A percentile compares a stretch with the other conserved stretches of the same genome.
Conservation (phyloP, 1,140 invertebrate genomes). For the Bactericera cockerelli region DNA sequence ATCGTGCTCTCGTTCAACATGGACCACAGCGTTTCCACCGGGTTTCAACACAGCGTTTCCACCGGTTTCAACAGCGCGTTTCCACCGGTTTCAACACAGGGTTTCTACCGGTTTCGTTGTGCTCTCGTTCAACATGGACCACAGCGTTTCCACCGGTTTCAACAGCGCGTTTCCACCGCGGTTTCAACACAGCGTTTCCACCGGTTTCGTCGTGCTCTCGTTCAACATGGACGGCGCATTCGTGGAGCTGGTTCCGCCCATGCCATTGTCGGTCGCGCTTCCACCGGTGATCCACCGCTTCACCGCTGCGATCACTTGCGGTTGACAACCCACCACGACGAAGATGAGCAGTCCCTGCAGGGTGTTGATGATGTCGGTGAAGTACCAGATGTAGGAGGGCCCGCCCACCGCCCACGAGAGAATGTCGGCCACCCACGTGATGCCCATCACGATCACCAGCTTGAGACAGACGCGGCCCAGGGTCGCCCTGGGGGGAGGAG, state of each 20-base stretch:
- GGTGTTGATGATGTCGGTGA: conserved; percentile 56
- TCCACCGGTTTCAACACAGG: not conserved
- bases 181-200: not conserved
- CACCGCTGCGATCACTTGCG: conserved; percentile 48
- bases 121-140: not conserved
- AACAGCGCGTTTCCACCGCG: too few relatives aligned
- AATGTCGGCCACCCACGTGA: conserved; percentile 69
- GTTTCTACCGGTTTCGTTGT: conserved; percentile 6
- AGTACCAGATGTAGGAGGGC: conserved; percentile 53
- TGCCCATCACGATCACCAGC: conserved; percentile 69
- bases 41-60: too few relatives aligned
- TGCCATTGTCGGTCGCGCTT: not conserved
- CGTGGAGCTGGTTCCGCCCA: conserved; percentile 2
- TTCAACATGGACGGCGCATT: not conserved
- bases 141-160: too few relatives aligned
- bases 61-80: too few relatives aligned
- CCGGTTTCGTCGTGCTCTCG: conserved; percentile 1
- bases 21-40: too few relatives aligned
- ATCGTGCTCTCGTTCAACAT: too few relatives aligned
- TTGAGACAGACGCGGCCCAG: conserved; percentile 64
- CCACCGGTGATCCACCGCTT: conserved; percentile 31
- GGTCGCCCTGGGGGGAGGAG: conserved; percentile 45
- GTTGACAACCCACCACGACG: conserved; percentile 71
- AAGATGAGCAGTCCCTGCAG: conserved; percentile 80
- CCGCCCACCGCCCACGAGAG: conserved; percentile 57